phyloP scores from a whole-genome alignment of 2,113 vertebrate genomes.

The Erinaceus europaeus region DNA sequence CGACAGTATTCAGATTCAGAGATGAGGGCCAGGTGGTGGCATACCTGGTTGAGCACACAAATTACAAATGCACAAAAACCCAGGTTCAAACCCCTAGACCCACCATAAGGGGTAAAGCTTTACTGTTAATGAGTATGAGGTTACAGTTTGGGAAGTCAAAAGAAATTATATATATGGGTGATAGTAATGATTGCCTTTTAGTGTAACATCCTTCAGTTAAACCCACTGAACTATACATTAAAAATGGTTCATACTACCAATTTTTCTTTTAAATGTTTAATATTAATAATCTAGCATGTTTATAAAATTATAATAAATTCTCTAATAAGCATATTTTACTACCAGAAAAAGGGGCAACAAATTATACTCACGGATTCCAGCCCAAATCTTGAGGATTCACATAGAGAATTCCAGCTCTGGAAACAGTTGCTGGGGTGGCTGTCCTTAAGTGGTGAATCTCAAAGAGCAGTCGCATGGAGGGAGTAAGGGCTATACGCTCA shows the following conservation, averaged over 20 bases:
- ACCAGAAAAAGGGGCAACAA: not conserved
- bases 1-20: not conserved
- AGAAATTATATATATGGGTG: not conserved
- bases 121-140: not conserved
- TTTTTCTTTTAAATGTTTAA: too few relatives aligned
- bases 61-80: too few relatives aligned
- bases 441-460: slow-evolving; percentile 71
- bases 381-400: slow-evolving; percentile 74
- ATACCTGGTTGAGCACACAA: too few relatives aligned
- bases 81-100: too few relatives aligned
- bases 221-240: too few relatives aligned
- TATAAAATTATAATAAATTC: not conserved
- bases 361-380: slow-evolving; percentile 74
- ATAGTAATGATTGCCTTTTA: not conserved
- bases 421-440: slow-evolving; percentile 68
- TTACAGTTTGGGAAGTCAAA: not conserved
- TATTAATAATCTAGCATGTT: too few relatives aligned
- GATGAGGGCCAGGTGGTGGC: too few relatives aligned
- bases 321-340: not conserved
- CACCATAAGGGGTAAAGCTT: fast-evolving
- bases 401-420: slow-evolving; percentile 73
- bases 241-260: too few relatives aligned
- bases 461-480: slow-evolving; percentile 74
- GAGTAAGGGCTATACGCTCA: slow-evolving; percentile 63
- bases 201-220: too few relatives aligned